phyloP scores from a whole-genome alignment of 2,797 vertebrate genomes.

The Momotus momota region DNA sequence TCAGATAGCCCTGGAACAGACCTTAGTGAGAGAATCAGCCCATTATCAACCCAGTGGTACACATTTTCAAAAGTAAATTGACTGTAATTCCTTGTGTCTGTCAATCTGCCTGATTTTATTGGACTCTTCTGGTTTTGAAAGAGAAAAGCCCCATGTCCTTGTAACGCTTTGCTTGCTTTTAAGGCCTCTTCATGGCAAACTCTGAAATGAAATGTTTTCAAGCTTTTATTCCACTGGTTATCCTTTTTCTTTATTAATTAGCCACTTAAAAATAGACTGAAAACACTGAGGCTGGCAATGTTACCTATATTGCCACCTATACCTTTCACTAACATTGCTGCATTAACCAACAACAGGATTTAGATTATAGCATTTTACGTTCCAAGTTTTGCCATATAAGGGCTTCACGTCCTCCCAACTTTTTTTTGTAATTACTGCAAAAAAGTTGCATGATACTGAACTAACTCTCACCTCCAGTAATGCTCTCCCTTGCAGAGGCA shows the following conservation, averaged over 20 bases:
- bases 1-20: neutral
- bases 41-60: neutral
- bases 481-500: neutral
- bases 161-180: neutral
- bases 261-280: neutral
- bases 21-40: neutral
- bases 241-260: neutral
- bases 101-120: slow-evolving; percentile 28
- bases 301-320: neutral
- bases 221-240: neutral
- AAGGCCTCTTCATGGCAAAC: neutral
- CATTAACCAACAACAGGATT: neutral
- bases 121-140: neutral
- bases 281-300: neutral
- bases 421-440: neutral
- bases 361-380: neutral
- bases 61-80: slow-evolving; percentile 33
- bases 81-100: neutral
- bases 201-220: slow-evolving; percentile 10
- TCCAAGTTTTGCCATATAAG: neutral
- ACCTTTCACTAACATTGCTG: neutral
- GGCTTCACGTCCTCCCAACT: neutral
- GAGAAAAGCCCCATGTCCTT: neutral
- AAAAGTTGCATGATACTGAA: neutral
- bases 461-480: neutral